A percentile compares a stretch with the other conserved stretches of the same genome.
These are phyloP conservation scores for Nibea albiflora DNA, from an alignment of 2,113 vertebrate species.

Conservation along the genomic window DNA sequence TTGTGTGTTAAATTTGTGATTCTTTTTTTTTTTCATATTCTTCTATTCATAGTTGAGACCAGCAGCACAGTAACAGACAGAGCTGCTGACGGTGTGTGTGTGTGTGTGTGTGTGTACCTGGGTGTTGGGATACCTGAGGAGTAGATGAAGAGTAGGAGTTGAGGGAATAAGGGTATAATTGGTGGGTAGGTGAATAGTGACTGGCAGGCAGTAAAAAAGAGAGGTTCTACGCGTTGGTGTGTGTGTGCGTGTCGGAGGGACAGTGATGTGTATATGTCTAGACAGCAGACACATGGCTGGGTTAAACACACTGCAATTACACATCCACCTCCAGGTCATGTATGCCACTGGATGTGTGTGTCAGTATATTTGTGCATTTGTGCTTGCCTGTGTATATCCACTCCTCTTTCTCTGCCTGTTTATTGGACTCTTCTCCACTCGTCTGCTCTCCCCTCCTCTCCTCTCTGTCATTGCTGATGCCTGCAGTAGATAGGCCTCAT, in stretches of 20 bases:
- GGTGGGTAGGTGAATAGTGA: conserved; percentile 51
- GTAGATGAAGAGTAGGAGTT: conserved; percentile 55
- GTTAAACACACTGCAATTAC: conserved; percentile 85
- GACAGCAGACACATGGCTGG: conserved; percentile 81
- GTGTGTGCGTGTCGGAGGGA: conserved; percentile 36
- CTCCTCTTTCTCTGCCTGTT: conserved; percentile 5
- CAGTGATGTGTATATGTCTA: conserved; percentile 76
- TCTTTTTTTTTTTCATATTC: conserved; percentile 11
- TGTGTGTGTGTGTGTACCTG: conserved; percentile 5
- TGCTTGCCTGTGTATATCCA: conserved; percentile 49
- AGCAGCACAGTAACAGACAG: conserved; percentile 9
- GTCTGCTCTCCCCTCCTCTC: neutral
- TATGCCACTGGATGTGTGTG: conserved; percentile 57
- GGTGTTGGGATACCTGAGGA: conserved; percentile 28
- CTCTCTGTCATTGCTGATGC: conserved; percentile 38
- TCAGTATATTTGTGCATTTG: conserved; percentile 38
- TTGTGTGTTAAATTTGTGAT: conserved; percentile 28
- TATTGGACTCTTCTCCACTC: conserved; percentile 1
- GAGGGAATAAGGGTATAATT: conserved; percentile 58
- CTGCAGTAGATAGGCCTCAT: conserved; percentile 73
- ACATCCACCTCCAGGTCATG: conserved; percentile 75
- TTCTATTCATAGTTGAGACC: conserved; percentile 35
- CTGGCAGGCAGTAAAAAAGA: conserved; percentile 51
- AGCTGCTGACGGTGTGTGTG: conserved; percentile 8
- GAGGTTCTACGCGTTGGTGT: conserved; percentile 11